Evolutionary conservation across 2,797 vertebrate genomes (phyloP).

Genomic region (Sebastolobus alascanus): DNA sequence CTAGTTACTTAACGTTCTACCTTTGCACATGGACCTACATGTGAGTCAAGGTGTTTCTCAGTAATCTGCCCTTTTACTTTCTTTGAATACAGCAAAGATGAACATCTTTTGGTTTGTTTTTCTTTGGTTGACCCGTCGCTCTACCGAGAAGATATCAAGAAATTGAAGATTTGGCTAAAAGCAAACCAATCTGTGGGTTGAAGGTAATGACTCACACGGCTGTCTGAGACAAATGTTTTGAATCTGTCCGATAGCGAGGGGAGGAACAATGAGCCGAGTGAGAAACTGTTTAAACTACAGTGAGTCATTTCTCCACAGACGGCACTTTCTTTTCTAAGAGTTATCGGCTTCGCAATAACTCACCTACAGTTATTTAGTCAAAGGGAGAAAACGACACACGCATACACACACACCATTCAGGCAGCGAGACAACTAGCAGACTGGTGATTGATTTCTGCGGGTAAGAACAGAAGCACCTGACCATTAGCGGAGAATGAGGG

Average conservation of each 20-base stretch:
- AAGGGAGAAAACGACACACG: conserved; percentile 24
- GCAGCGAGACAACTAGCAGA: conserved; percentile 60
- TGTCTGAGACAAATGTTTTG: conserved; percentile 14
- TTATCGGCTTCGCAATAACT: conserved; percentile 45
- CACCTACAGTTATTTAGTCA: conserved; percentile 49
- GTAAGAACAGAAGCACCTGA: conserved; percentile 74
- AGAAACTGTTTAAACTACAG: conserved; percentile 30
- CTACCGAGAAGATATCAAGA: conserved; percentile 39
- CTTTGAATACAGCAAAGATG: conserved; percentile 24
- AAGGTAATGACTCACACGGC: conserved; percentile 50
- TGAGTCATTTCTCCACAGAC: conserved; percentile 58
- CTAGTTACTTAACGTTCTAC: neutral
- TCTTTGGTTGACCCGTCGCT: neutral
- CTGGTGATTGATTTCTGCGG: conserved; percentile 74
- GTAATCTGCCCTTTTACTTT: conserved; percentile 37
- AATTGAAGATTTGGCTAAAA: conserved; percentile 19
- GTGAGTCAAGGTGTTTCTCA: conserved; percentile 16
- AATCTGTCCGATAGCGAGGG: conserved; percentile 25
- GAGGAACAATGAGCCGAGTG: conserved; percentile 12
- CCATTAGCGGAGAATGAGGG: conserved; percentile 57
- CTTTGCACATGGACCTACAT: neutral
- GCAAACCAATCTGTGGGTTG: conserved; percentile 25
- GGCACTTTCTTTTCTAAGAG: conserved; percentile 46
- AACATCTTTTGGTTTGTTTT: conserved; percentile 6
- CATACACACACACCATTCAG: conserved; percentile 25